Evolutionary conservation across 2,113 vertebrate species (phyloP).

Genomic region (Ailurus styani): DNA sequence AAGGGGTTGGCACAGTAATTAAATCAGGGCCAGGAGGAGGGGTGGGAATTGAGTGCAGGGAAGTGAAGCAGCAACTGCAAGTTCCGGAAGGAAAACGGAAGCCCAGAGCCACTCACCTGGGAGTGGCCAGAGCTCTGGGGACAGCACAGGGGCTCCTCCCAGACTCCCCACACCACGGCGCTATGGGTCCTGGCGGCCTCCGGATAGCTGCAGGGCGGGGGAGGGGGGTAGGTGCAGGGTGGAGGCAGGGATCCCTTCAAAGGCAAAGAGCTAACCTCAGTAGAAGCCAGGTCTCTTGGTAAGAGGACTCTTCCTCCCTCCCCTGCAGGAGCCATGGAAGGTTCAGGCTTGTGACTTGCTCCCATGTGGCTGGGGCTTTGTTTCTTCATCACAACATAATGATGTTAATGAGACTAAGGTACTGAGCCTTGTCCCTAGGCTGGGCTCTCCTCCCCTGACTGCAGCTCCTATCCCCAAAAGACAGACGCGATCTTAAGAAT

Average conservation of each 20-base stretch:
- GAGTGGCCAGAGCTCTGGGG: background rate
- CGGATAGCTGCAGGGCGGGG: too few relatives aligned
- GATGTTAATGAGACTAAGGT: background rate
- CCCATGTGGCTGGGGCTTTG: background rate
- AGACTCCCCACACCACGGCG: background rate
- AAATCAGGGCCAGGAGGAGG: background rate
- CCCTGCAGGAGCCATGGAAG: background rate
- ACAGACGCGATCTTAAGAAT: background rate
- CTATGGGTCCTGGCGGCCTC: background rate
- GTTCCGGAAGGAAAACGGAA: slow-evolving; percentile 6
- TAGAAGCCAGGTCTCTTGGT: background rate
- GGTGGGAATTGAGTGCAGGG: background rate
- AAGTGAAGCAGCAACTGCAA: background rate
- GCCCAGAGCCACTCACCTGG: background rate
- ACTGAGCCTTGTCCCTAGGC: background rate
- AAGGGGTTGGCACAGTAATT: background rate
- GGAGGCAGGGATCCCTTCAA: background rate
- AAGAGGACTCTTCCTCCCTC: background rate
- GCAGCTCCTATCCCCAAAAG: background rate
- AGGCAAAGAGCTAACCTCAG: background rate
- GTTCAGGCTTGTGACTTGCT: background rate
- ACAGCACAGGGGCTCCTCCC: background rate
- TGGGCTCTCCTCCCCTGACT: background rate
- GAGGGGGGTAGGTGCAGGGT: background rate
- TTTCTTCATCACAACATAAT: background rate